These are phyloP conservation scores for Poecilia latipinna DNA, from an alignment of 2,113 vertebrate genomes.

Conservation along the genomic window DNA sequence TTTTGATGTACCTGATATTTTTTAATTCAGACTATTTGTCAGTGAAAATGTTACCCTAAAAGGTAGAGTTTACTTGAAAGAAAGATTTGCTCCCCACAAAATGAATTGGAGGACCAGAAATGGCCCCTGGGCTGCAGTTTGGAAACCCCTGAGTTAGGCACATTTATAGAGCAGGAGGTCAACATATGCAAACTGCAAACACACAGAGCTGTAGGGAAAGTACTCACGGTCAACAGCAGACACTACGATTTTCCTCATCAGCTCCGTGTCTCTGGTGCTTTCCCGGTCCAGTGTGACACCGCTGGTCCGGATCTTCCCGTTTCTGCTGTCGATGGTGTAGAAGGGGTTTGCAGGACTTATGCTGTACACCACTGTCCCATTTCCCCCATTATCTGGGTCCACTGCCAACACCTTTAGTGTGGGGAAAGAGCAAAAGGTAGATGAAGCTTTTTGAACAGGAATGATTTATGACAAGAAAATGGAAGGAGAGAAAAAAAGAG, in stretches of 20 bases:
- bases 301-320: conserved; percentile 94
- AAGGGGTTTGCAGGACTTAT: conserved; percentile 94
- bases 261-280: conserved; percentile 82
- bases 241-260: conserved; percentile 92
- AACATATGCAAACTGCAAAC: not conserved
- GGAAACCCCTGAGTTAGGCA: conserved; percentile 6
- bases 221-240: conserved; percentile 91
- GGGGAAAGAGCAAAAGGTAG: not conserved
- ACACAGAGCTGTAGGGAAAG: not conserved
- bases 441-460: not conserved
- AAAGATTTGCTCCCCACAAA: too few relatives aligned
- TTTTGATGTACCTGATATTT: too few relatives aligned
- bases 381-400: conserved; percentile 91
- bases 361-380: conserved; percentile 91
- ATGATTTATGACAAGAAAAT: conserved; percentile 13
- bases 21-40: too few relatives aligned
- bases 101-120: too few relatives aligned
- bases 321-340: conserved; percentile 91
- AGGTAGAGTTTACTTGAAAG: too few relatives aligned
- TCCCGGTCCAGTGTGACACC: conserved; percentile 92
- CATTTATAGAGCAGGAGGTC: conserved; percentile 20
- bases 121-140: too few relatives aligned
- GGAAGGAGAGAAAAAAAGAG: not conserved
- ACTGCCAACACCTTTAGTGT: conserved; percentile 87
- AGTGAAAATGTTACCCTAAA: too few relatives aligned